Evolutionary conservation across 2,888 invertebrate species (phyloP), one percentile per base, ranked within the genome.

Genomic region (Tribolium freemani): DNA sequence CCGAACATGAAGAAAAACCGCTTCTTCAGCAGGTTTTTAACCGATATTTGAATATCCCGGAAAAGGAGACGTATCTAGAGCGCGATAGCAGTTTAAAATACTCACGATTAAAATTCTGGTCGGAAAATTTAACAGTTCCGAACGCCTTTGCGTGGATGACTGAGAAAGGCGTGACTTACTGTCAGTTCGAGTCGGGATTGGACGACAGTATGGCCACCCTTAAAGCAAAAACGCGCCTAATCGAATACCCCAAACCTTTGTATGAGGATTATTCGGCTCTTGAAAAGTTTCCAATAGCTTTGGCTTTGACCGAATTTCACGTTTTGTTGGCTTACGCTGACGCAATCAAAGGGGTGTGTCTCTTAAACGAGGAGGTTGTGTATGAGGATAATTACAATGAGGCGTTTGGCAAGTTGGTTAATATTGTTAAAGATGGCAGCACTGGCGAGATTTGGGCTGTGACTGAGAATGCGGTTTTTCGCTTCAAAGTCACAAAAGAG

Each of bases 291-390:
- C 94, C 96, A 0, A 87, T 94, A 45, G 90, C 93, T 0, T 93
- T 97, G 81, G 92, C 95, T 1, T 87, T 97, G 61, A 97, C 97
- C 0, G 94, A 97, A 85, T 98, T 96, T 87, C 98, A 98, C 86
- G 93, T 93, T 0, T 86, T 98, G 1, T 88, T 97, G 8, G 91
- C 97, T 77, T 97, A 94, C 84, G 87, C 91, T 0, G 94, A 96
- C 85, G 92, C 93, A 74, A 91, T 97, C 0, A 94, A 94, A 84
- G 96, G 94, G 0, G 89, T 97, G 44, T 97, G 95, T 69, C 87
- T 95, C 3, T 88, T 98, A 6, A 96, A 95, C 86, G 92, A 96
- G 79, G 94, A 96, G 82, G 86, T 94, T 6, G 93, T 97, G 11
- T 95, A 94, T 84, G 95, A 96, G 86, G 97, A 98, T 78, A 89